A percentile compares a stretch with the other conserved stretches of the same genome.
These are phyloP conservation scores for Heteropelma amictum DNA, from an alignment of 2,888 invertebrate species.

Conservation along the genomic window DNA sequence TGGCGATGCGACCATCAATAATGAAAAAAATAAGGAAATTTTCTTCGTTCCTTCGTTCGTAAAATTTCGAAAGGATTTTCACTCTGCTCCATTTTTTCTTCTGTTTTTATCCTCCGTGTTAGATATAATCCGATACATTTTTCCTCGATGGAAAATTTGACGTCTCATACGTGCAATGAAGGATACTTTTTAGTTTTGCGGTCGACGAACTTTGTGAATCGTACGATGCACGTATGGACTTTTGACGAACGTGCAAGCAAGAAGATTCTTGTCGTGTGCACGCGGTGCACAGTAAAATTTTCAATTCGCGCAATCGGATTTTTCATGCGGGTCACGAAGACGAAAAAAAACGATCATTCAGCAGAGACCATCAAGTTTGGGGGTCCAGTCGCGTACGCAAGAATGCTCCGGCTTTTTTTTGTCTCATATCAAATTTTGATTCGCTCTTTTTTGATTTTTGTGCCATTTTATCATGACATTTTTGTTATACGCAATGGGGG, in stretches of 20 bases:
- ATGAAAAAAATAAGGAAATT: too few species aligned
- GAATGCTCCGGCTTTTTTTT: not conserved
- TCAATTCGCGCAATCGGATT: too few species aligned
- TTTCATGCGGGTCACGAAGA: slow-evolving; percentile 46
- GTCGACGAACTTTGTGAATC: slow-evolving; percentile 48
- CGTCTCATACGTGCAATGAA: slow-evolving; percentile 2
- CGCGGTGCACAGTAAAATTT: slow-evolving; percentile 32
- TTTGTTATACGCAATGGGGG: too few species aligned
- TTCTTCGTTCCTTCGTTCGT: slow-evolving; percentile 23
- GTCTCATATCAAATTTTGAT: not conserved
- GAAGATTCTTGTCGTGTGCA: slow-evolving; percentile 9
- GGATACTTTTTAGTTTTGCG: too few species aligned
- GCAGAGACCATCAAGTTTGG: not conserved
- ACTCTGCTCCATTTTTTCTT: not conserved
- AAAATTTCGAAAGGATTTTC: slow-evolving; percentile 19
- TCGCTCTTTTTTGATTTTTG: not conserved
- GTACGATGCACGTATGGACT: slow-evolving; percentile 30
- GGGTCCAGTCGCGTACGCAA: not conserved
- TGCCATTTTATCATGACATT: too few species aligned
- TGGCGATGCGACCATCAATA: slow-evolving; percentile 2
- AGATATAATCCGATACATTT: slow-evolving; percentile 24
- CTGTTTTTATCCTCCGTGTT: not conserved
- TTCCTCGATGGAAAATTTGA: not conserved
- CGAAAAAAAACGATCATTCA: not conserved
- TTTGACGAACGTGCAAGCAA: slow-evolving; percentile 1